phyloP scores from a whole-genome alignment of 2,888 invertebrate genomes.

The Abrostola tripartita region DNA sequence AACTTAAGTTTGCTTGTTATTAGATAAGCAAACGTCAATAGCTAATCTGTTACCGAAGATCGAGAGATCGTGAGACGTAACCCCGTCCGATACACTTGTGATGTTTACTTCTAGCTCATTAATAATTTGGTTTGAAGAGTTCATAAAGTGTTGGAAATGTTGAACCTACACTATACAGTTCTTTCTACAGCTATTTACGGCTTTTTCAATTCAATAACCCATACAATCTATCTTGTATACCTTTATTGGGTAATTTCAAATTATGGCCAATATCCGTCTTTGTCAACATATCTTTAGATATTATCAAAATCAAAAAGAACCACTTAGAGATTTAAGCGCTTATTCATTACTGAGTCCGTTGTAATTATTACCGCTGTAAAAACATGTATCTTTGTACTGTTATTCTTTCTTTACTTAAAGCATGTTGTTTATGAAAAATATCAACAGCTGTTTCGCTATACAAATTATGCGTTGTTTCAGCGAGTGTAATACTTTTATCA shows the following conservation, averaged over 20 bases:
- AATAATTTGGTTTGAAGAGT: background rate
- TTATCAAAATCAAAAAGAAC: too few species aligned
- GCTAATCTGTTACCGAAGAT: background rate
- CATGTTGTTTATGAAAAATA: constrained; percentile 4
- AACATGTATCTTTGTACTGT: constrained; percentile 1
- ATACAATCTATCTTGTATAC: too few species aligned
- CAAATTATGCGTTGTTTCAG: constrained; percentile 13
- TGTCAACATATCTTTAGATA: too few species aligned
- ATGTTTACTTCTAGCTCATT: background rate
- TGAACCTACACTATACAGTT: too few species aligned
- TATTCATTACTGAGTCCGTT: too few species aligned
- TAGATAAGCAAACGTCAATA: background rate
- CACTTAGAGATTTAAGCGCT: too few species aligned
- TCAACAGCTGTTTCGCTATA: constrained; percentile 7
- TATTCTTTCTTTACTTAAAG: constrained; percentile 9
- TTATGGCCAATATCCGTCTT: too few species aligned
- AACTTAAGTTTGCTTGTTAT: background rate
- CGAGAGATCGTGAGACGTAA: background rate
- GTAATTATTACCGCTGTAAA: background rate
- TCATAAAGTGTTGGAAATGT: too few species aligned
- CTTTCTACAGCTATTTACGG: too few species aligned
- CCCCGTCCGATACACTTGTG: background rate
- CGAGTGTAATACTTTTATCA: constrained; percentile 4
- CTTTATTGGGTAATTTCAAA: too few species aligned
- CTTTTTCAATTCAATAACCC: too few species aligned